Evolutionary conservation across 2,888 invertebrate species (phyloP), one percentile per base, ranked within the genome.

Genomic region (Zhengitettix transpicula): DNA sequence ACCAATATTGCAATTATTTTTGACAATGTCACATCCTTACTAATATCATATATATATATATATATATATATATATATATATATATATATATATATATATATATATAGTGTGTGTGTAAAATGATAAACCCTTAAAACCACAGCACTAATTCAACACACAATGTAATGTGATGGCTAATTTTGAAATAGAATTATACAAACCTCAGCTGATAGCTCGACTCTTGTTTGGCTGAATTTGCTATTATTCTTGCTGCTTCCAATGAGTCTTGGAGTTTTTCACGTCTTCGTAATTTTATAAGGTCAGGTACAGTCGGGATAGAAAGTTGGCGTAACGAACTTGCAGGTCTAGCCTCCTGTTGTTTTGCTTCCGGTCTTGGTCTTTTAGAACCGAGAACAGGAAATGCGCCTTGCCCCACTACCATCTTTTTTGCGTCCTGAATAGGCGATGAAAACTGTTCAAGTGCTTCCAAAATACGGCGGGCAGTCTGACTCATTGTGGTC

Each of bases 381-480:
- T 47, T 47, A 47, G 47, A 47, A 14, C 14, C 47, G 2, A 47
- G 8, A n/a, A 47, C 47, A 47, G 47, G 47, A 47, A n/a, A 47
- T n/a, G 47, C 47, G 2, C 28, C 28, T 47, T 12, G 47, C 12
- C 14, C 12, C 12, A 14, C 65, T 3, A 88, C 87, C 71, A 90
- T 87, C 68, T 85, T 84, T 68, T 82, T 85, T 1, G 86, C 89
- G 71, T 91, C 90, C 54, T 77, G 77, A 57, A 90, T 73, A 0
- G 92, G 89, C 1, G 90, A 87, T 0, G 89, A 85, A 73, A 87
- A 89, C 66, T 85, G 82, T 70, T 92, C 89, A 59, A 94, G 74
- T 9, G 89, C 79, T 67, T 87, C 85, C 67, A 93, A 74, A 64
- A 94, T 86, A 64, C 85, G 80, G 66, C 84, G 81, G 0, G 92